Conservation (phyloP, 2,888 invertebrate genomes). For the Mesoligia furuncula region DNA sequence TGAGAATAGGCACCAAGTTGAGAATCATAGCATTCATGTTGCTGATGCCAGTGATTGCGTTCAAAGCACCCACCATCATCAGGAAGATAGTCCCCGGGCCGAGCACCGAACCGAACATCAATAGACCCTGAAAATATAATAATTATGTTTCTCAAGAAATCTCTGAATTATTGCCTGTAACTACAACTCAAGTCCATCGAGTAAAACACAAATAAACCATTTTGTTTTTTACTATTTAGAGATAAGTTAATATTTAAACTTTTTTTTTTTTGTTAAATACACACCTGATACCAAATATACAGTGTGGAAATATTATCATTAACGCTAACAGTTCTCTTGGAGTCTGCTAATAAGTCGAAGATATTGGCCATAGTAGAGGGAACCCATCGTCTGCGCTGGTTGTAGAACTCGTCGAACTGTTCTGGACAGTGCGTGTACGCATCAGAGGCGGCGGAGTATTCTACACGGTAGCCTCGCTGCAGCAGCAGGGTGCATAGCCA, state of each 20-base stretch:
- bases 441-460: constrained; percentile 98
- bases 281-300: constrained; percentile 93
- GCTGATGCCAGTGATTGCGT: constrained; percentile 93
- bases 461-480: constrained; percentile 97
- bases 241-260: background rate
- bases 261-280: background rate
- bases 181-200: background rate
- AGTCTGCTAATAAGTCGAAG: constrained; percentile 95
- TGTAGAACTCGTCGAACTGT: constrained; percentile 97
- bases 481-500: constrained; percentile 98
- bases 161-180: background rate
- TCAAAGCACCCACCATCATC: constrained; percentile 95
- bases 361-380: constrained; percentile 99
- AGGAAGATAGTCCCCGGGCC: constrained; percentile 96
- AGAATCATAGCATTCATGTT: constrained; percentile 92
- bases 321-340: constrained; percentile 94
- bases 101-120: constrained; percentile 94
- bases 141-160: background rate
- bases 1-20: constrained; percentile 92
- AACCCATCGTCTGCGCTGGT: constrained; percentile 98
- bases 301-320: constrained; percentile 97
- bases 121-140: constrained; percentile 82
- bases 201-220: background rate
- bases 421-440: constrained; percentile 98
- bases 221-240: background rate